These are phyloP conservation scores for Microplitis deprimator DNA, from an alignment of 2,888 invertebrate genomes.

Conservation along the genomic window DNA sequence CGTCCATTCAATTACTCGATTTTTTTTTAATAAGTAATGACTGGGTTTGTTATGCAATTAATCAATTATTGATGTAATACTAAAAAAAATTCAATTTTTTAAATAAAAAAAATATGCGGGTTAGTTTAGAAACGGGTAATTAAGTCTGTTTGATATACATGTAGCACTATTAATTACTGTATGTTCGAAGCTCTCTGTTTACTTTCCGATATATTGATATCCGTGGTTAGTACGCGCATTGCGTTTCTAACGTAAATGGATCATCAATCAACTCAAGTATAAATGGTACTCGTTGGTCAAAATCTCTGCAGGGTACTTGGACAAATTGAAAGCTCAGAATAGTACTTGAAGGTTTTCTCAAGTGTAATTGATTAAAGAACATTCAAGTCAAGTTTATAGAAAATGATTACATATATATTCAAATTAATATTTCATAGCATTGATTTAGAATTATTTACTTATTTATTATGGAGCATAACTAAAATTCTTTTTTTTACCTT, in stretches of 20 bases:
- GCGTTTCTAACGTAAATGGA: background rate
- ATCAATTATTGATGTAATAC: too few relatives aligned
- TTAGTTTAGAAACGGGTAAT: background rate
- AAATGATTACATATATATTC: too few relatives aligned
- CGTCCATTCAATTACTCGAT: too few relatives aligned
- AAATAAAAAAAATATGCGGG: background rate
- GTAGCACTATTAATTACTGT: background rate
- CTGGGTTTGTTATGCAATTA: too few relatives aligned
- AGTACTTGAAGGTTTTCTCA: background rate
- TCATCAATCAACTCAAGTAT: background rate
- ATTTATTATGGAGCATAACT: too few relatives aligned
- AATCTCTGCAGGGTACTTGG: background rate
- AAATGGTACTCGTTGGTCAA: background rate
- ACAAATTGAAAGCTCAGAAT: background rate
- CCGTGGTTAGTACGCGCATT: background rate
- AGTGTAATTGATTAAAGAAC: background rate
- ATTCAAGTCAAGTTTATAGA: background rate
- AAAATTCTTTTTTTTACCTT: too few relatives aligned
- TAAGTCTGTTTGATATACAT: background rate
- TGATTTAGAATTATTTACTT: too few relatives aligned
- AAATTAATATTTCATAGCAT: too few relatives aligned
- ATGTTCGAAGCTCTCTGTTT: background rate
- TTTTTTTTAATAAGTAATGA: too few relatives aligned
- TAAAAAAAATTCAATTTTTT: too few relatives aligned
- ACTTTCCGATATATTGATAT: background rate